Evolutionary conservation across 2,113 vertebrate species (phyloP).

Genomic region (Micromys minutus): DNA sequence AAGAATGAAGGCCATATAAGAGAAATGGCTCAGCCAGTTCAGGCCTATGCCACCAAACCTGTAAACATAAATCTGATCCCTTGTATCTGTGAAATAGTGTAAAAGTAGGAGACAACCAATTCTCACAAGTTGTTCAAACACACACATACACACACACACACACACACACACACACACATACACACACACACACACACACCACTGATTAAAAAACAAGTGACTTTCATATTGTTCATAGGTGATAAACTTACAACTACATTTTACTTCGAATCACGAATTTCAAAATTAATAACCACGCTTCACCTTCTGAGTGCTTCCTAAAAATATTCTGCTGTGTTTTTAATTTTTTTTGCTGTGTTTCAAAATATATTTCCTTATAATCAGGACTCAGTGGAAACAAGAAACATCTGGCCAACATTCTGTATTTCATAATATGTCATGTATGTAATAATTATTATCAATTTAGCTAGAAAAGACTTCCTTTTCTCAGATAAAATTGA

Average conservation of each 20-base stretch:
- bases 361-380: constrained; percentile 54
- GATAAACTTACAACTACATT: not conserved
- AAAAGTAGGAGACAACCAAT: no score
- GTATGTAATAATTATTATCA: constrained; percentile 59
- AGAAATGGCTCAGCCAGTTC: not conserved
- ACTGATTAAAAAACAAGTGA: not conserved
- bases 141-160: not conserved
- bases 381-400: constrained; percentile 62
- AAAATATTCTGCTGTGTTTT: not conserved
- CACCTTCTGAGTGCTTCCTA: not conserved
- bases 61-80: not conserved
- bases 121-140: not conserved
- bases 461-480: constrained; percentile 11
- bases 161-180: not conserved
- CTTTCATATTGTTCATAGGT: not conserved
- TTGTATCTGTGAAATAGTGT: not conserved
- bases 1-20: not conserved
- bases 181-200: not conserved
- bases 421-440: constrained; percentile 62
- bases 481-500: constrained; percentile 50
- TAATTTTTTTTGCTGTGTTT: constrained; percentile 21
- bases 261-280: not conserved
- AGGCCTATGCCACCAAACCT: not conserved
- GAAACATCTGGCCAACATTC: constrained; percentile 69
- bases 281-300: constrained; percentile 25